Evolutionary conservation across 2,113 vertebrate species (phyloP), one percentile per base, ranked within the genome.

Genomic region (Aspiorhynchus laticeps): DNA sequence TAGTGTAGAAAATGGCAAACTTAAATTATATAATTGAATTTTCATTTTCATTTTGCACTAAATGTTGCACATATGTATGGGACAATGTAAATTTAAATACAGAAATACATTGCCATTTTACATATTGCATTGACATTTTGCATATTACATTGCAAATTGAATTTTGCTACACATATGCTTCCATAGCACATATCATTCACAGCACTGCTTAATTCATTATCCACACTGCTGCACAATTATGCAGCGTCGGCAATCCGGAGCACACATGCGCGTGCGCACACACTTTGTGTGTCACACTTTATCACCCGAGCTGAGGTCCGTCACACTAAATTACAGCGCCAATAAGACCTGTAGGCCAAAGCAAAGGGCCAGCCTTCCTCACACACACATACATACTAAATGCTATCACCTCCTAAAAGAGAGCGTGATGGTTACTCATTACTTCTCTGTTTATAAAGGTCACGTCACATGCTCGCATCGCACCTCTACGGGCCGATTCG

Each of bases 151-250:
- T n/a, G n/a, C n/a, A n/a, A n/a, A n/a, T n/a, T n/a, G n/a, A n/a
- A n/a, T n/a, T n/a, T n/a, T n/a, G n/a, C n/a, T n/a, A n/a, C n/a
- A n/a, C n/a, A n/a, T n/a, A n/a, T n/a, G n/a, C n/a, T n/a, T n/a
- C n/a, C n/a, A n/a, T n/a, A n/a, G n/a, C n/a, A 88, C 85, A 80
- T 88, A 88, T 88, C 88, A 88, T 80, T 86, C 88, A 88, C 28
- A 87, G 85, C 67, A 12, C 81, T 84, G 88, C 80, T 75, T 86
- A 88, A 89, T 89, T 86, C 88, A 89, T 89, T 89, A 84, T 84
- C 88, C 88, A 89, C 88, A 86, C 82, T 69, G 85, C 88, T 86
- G 74, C 14, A 43, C 88, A 89, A 89, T 89, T 89, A 89, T 89
- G 88, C 88, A 89, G 85, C 76, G 88, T 89, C 51, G 43, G 88